phyloP scores from a whole-genome alignment of 2,113 vertebrate genomes.

The Abramis brama region DNA sequence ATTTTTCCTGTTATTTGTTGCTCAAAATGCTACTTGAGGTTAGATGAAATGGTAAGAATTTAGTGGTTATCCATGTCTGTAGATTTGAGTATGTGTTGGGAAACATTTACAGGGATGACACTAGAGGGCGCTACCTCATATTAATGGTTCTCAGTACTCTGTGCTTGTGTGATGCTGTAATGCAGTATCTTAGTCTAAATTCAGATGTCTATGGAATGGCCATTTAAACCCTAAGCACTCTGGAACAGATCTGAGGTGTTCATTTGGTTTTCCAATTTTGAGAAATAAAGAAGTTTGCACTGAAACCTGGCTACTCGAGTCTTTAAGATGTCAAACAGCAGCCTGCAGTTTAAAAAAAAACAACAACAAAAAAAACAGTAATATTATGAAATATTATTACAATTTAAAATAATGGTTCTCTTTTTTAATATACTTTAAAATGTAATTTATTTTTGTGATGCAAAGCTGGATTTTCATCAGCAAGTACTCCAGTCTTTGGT shows the following conservation, averaged over 20 bases:
- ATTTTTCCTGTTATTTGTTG: not conserved
- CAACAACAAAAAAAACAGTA: too few relatives aligned
- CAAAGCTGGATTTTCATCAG: too few relatives aligned
- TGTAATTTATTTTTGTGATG: too few relatives aligned
- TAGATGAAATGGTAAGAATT: not conserved
- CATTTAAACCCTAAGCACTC: not conserved
- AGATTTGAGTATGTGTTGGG: not conserved
- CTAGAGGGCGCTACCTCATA: constrained; percentile 5
- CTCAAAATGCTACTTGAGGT: not conserved
- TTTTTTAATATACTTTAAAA: too few relatives aligned
- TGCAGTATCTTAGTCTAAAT: not conserved
- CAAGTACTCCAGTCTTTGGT: too few relatives aligned
- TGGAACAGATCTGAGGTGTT: not conserved
- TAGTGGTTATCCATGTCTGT: not conserved
- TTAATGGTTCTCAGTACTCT: not conserved
- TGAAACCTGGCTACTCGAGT: not conserved
- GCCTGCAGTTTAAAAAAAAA: too few relatives aligned
- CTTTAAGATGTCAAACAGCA: not conserved
- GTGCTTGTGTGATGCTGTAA: not conserved
- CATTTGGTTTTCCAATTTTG: constrained; percentile 22
- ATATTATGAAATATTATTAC: too few relatives aligned
- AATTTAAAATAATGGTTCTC: too few relatives aligned
- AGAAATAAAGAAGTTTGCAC: constrained; percentile 17
- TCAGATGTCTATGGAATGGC: not conserved
- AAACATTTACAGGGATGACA: not conserved